These are phyloP conservation scores for Parascotia fuliginaria DNA, from an alignment of 2,888 invertebrate genomes.

Conservation along the genomic window DNA sequence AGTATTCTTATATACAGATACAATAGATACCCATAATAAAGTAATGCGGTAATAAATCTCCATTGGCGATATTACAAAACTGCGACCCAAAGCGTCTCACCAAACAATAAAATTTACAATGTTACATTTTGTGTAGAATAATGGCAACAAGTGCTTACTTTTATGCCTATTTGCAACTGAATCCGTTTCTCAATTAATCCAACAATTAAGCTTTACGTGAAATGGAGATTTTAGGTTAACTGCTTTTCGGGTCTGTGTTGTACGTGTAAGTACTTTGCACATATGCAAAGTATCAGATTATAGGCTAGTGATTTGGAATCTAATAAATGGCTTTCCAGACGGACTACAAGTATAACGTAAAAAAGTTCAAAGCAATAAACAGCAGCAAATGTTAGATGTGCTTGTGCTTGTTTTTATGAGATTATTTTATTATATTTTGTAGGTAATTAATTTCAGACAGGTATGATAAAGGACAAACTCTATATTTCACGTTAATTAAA, in stretches of 20 bases:
- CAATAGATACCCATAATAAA: neutral
- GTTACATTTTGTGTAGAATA: slow-evolving; percentile 19
- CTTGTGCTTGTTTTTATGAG: too few relatives aligned
- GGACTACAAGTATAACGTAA: neutral
- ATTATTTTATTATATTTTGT: too few relatives aligned
- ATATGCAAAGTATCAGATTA: neutral
- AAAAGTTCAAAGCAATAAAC: too few relatives aligned
- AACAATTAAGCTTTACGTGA: slow-evolving; percentile 28
- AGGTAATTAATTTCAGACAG: too few relatives aligned
- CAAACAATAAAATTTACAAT: slow-evolving; percentile 35
- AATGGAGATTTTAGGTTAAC: slow-evolving; percentile 30
- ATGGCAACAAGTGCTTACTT: slow-evolving; percentile 18
- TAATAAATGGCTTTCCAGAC: neutral
- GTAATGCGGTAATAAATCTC: neutral
- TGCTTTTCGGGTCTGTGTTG: slow-evolving; percentile 7
- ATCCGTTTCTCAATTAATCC: slow-evolving; percentile 33
- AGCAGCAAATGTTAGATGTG: too few relatives aligned
- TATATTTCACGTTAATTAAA: too few relatives aligned
- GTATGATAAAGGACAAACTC: too few relatives aligned
- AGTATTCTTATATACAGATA: too few relatives aligned
- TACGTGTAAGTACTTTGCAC: neutral
- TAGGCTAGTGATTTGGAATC: slow-evolving; percentile 5
- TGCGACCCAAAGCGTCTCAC: slow-evolving; percentile 27
- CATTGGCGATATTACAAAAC: slow-evolving; percentile 5
- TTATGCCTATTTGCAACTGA: slow-evolving; percentile 25